Evolutionary conservation across 2,113 vertebrate genomes (phyloP).

Genomic region (Gila orcuttii): DNA sequence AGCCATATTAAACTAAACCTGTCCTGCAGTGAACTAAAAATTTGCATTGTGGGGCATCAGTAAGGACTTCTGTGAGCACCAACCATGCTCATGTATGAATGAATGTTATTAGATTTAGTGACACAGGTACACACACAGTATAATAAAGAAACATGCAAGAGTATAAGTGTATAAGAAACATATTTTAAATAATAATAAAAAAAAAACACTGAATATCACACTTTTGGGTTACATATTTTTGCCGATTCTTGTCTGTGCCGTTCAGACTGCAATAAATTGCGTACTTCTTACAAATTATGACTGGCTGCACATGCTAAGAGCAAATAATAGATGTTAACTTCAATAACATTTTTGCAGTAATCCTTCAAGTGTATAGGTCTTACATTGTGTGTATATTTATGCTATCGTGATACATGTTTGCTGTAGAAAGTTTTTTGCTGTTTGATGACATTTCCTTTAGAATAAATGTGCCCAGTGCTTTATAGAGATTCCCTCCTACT

Average conservation of each 20-base stretch:
- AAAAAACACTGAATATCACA: slow-evolving; percentile 37
- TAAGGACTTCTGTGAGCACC: slow-evolving; percentile 69
- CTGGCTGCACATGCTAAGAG: background rate
- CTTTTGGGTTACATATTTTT: slow-evolving; percentile 1
- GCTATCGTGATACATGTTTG: background rate
- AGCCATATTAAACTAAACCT: slow-evolving; percentile 33
- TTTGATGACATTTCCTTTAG: slow-evolving; percentile 4
- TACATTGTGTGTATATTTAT: background rate
- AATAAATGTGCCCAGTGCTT: slow-evolving; percentile 51
- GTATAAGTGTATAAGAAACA: slow-evolving; percentile 52
- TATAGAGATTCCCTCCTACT: slow-evolving; percentile 60
- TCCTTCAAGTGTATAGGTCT: background rate
- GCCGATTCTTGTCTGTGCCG: too few species aligned
- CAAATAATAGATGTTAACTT: slow-evolving; percentile 1
- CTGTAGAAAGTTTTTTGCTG: background rate
- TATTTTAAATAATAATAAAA: background rate
- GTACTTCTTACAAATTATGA: background rate
- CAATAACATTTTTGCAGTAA: slow-evolving; percentile 4
- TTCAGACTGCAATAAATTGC: background rate
- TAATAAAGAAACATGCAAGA: slow-evolving; percentile 54
- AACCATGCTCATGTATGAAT: slow-evolving; percentile 32
- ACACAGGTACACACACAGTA: slow-evolving; percentile 51
- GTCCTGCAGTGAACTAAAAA: slow-evolving; percentile 45
- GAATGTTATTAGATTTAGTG: slow-evolving; percentile 53
- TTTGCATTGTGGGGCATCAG: slow-evolving; percentile 44